Base-by-base conservation (phyloP, 2,797 vertebrate species). In the Pseudochaenichthys georgianus region DNA sequence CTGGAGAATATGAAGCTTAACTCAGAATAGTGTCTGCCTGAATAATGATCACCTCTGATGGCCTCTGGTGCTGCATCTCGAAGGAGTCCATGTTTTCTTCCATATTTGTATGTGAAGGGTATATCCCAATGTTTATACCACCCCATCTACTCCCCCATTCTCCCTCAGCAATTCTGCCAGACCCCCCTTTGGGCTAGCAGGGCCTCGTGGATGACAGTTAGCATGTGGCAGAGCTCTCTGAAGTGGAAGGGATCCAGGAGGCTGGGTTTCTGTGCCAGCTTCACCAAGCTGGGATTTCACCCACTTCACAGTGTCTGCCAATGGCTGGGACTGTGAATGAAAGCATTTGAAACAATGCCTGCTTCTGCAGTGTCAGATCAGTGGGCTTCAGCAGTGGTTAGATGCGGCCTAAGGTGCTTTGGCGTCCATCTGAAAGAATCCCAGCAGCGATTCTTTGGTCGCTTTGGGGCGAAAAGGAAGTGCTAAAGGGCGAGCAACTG, bases 201-300 rank as follows among this genome's bases (percentile, higher is more conserved):
- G 86, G 88, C 87, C 87, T 93, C 73, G 16, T 76, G 86, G 90
- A 92, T 94, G 94, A 95, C 95, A 94, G 93, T 91, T 89, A 94
- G 89, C 94, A 95, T 95, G 94, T 94, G 95, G 94, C 86, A 73
- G 85, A 81, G 88, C 92, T 91, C 88, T 91, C 88, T 88, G 92
- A 88, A 83, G 90, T 94, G 94, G 94, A 95, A 91, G 74, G 51
- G 70, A 81, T 94, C 95, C 95, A 95, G 91, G 86, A 93, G 66
- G 80, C 80, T 34, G 61, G 42, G 65, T 81, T 86, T 78, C 77
- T 55, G 76, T 93, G 93, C 94, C 94, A 95, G 85, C 80, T 82
- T 83, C 72, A 46, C 89, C 92, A 87, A 85, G 83, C 92, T 93
- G 90, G 89, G 91, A 93, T 91, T 90, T 94, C 87, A 92, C 89